Base-by-base conservation (phyloP, 2,113 vertebrate species). In the Reinhardtius hippoglossoides region DNA sequence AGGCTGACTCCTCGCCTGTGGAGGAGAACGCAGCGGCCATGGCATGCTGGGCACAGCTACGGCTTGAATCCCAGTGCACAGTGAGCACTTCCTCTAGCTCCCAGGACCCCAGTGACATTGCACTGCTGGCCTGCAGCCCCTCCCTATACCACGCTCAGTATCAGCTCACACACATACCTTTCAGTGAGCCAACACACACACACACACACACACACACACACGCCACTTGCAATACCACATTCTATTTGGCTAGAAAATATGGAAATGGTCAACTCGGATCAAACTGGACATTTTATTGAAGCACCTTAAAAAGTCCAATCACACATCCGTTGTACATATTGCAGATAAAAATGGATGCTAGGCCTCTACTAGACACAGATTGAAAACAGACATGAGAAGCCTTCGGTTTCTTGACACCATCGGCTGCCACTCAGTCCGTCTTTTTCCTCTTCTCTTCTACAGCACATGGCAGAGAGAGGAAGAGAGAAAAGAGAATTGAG, bases 11-110 rank as follows among this genome's bases (percentile, higher is more conserved):
- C 66, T 78, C 5, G 81, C 88, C 73, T 72, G 71, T 80, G 78
- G 83, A 86, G 78, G 84, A 89, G 86, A 87, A 87, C 86, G 83
- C 88, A 89, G 90, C 85, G 87, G 90, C 92, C 92, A 93, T 91
- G 90, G 92, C 94, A 93, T 84, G 94, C 94, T 92, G 94, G 92
- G 93, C 91, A 93, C 87, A 86, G 85, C 74, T 83, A 90, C 90
- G 92, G 93, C 90, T 88, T 71, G 74, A 91, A 88, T 94, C 93
- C 92, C 92, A 88, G 80, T 72, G 89, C 94, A 92, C 92, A 94
- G 94, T 86, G 88, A 91, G 94, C 76, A 84, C 91, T 94, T 94
- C 94, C 94, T 93, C 90, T 92, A 56, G 74, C 89, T 93, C 91
- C 87, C 87, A 87, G 84, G 92, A 93, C 92, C 91, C 91, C 91